Base-by-base conservation (phyloP, 2,797 vertebrate genomes). In the Prunella strophiata region DNA sequence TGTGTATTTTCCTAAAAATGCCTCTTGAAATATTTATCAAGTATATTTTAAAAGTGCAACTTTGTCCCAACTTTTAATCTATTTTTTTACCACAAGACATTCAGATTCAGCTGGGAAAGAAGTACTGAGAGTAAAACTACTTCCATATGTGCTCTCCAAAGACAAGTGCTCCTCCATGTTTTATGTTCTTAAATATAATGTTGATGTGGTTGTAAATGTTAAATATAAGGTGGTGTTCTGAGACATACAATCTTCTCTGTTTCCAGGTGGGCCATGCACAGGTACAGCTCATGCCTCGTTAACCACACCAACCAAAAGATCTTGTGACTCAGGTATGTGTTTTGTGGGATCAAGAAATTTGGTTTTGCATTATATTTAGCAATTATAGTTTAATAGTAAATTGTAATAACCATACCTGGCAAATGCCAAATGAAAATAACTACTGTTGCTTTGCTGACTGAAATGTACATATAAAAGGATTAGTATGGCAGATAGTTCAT, bases 261-360 rank as follows among this genome's bases (percentile, higher is more conserved):
- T 98, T 97, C 67, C 96, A 99, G 99, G 99, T 97, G 98, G 98
- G 97, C 98, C 99, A 98, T 99, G 98, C 97, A 99, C 99, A 98
- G 98, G 98, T 97, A 98, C 98, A 88, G 98, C 98, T 97, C 98
- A 98, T 88, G 98, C 98, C 96, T 98, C 98, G 3, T 98, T 98
- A 98, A 98, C 98, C 97, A 98, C 98, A 88, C 98, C 99, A 98
- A 98, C 98, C 98, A 99, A 99, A 98, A 99, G 99, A 97, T 98
- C 98, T 91, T 98, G 98, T 9, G 98, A 99, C 95, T 98, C 99
- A 98, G 99, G 99, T 99, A 98, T 15, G 97, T 97, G 93, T 74
- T 95, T 73, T 76, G 38, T 10, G 40, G 89, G 30, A 27, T 57
- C 2, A 15, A 79, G 70, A 74, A 78, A 23, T 81, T 52, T 25